Evolutionary conservation across 1,140 invertebrate species (phyloP).

Genomic region (Bactericera cockerelli): DNA sequence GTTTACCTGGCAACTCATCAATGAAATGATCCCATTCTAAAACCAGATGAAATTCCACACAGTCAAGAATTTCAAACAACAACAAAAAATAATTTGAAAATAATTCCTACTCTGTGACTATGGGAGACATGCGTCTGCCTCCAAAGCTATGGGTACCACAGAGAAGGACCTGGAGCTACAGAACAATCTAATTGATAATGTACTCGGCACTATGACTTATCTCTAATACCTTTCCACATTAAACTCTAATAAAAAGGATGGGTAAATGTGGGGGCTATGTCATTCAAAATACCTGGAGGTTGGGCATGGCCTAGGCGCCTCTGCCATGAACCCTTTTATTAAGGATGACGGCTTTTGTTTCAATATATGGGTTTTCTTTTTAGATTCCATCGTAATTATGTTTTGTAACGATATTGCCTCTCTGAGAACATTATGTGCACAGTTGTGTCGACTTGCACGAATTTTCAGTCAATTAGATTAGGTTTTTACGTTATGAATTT

Average conservation of each 20-base stretch:
- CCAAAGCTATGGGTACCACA: background rate
- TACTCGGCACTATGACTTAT: constrained; percentile 2
- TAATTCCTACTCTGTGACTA: constrained; percentile 1
- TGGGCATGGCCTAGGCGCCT: too few species aligned
- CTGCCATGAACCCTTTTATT: too few species aligned
- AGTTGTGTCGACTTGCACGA: too few species aligned
- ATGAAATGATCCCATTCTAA: background rate
- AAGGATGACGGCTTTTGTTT: too few species aligned
- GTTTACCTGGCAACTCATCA: too few species aligned
- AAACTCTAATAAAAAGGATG: background rate
- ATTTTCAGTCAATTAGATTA: too few species aligned
- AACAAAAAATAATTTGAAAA: constrained; percentile 8
- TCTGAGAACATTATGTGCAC: too few species aligned
- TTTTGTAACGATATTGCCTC: too few species aligned
- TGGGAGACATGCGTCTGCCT: background rate
- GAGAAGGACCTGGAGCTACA: background rate
- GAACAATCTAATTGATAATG: constrained; percentile 7
- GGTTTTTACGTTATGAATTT: too few species aligned
- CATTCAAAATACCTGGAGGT: constrained; percentile 1
- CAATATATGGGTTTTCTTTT: too few species aligned
- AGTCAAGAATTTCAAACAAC: background rate
- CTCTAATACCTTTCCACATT: background rate
- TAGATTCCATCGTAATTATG: too few species aligned
- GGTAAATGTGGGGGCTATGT: constrained; percentile 9
- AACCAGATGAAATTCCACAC: background rate